phyloP scores from a whole-genome alignment of 2,113 vertebrate species.

The Semnornis frantzii region DNA sequence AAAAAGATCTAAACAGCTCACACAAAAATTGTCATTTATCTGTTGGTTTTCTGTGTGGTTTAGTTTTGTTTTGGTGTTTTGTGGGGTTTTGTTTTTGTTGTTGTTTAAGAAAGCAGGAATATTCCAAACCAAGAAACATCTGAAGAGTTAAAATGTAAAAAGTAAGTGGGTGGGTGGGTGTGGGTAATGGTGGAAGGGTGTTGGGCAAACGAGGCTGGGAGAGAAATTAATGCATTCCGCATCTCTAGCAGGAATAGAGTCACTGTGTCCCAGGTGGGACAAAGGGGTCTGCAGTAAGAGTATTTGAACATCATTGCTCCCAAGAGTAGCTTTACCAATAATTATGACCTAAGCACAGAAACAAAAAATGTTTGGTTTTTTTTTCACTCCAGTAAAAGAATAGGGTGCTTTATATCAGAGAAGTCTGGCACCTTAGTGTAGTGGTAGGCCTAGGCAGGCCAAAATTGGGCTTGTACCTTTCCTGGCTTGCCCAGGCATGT shows the following conservation, averaged over 20 bases:
- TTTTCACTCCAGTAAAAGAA: not conserved
- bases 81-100: not conserved
- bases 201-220: too few relatives aligned
- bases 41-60: not conserved
- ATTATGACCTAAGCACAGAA: not conserved
- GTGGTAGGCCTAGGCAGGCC: too few relatives aligned
- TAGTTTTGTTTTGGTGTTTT: too few relatives aligned
- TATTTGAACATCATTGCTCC: not conserved
- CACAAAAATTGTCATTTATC: not conserved
- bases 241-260: not conserved
- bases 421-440: not conserved
- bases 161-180: not conserved
- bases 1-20: not conserved
- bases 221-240: not conserved
- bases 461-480: too few relatives aligned
- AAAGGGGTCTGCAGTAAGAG: not conserved
- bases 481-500: too few relatives aligned
- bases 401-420: not conserved
- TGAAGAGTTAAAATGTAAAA: not conserved
- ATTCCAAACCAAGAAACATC: not conserved
- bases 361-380: not conserved
- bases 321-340: not conserved
- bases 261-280: not conserved
- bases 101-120: not conserved
- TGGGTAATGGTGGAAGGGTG: too few relatives aligned